These are phyloP conservation scores for Myopa testacea DNA, from an alignment of 2,888 invertebrate genomes.

Conservation along the genomic window DNA sequence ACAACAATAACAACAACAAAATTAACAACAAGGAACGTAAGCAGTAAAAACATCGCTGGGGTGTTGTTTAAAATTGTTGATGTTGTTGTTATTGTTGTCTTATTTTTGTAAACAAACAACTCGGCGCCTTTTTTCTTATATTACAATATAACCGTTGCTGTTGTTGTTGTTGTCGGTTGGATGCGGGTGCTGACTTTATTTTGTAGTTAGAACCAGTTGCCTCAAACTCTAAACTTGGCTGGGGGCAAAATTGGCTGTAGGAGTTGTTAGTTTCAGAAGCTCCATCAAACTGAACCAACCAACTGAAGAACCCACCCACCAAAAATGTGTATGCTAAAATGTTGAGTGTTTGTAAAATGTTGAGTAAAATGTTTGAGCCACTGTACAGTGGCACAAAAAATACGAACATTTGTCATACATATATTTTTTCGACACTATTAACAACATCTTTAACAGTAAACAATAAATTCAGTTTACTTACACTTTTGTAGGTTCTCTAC, in stretches of 20 bases:
- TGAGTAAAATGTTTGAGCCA: not conserved
- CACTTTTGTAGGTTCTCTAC: too few species aligned
- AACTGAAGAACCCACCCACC: too few species aligned
- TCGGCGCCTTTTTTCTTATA: conserved; percentile 34
- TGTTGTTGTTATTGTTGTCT: conserved; percentile 33
- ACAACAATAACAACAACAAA: conserved; percentile 47
- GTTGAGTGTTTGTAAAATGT: not conserved
- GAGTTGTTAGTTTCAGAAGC: conserved; percentile 18
- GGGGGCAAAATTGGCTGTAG: not conserved
- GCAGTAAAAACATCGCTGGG: conserved; percentile 49
- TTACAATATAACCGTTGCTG: not conserved
- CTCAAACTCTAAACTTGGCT: not conserved
- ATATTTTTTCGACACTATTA: too few species aligned
- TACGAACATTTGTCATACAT: too few species aligned
- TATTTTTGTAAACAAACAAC: conserved; percentile 52
- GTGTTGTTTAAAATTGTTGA: conserved; percentile 38
- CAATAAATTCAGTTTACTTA: too few species aligned
- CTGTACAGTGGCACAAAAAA: too few species aligned
- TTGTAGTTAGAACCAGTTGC: not conserved
- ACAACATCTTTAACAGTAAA: too few species aligned
- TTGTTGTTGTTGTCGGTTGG: not conserved
- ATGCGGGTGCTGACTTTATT: conserved; percentile 16
- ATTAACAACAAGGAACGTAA: not conserved
- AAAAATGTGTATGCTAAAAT: not conserved
- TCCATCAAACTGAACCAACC: not conserved